A percentile compares a stretch with the other conserved stretches of the same genome.
Evolutionary conservation across 2,888 invertebrate genomes (phyloP).

Genomic region (Amiota mariae): DNA sequence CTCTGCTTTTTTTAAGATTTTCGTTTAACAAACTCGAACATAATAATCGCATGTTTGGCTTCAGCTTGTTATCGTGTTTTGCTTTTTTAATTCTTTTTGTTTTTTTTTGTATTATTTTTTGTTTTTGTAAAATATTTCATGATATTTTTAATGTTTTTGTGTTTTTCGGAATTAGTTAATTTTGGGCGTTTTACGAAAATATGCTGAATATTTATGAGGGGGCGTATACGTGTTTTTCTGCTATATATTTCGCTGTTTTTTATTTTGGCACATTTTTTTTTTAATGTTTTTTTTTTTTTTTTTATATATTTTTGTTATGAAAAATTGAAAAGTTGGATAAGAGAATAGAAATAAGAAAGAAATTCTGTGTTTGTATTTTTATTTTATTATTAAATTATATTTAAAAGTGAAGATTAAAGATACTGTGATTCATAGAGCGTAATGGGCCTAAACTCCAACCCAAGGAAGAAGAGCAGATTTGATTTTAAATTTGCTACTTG

Average conservation of each 20-base stretch:
- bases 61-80: constrained; percentile 10
- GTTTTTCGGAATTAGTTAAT: neutral
- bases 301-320: neutral
- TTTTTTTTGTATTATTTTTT: neutral
- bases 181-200: neutral
- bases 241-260: neutral
- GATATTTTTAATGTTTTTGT: constrained; percentile 2
- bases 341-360: too few relatives aligned
- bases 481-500: too few relatives aligned
- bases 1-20: neutral
- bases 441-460: too few relatives aligned
- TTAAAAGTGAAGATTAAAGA: too few relatives aligned
- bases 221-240: neutral
- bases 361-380: too few relatives aligned
- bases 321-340: neutral
- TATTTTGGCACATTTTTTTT: neutral
- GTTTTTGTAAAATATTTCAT: neutral
- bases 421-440: too few relatives aligned
- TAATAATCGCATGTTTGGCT: constrained; percentile 25
- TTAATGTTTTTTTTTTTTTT: neutral
- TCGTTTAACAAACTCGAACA: neutral
- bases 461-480: too few relatives aligned
- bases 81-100: neutral
- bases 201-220: neutral
- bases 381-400: too few relatives aligned